Evolutionary conservation across 1,140 invertebrate species (phyloP).

Genomic region (Caerostris extrusa): DNA sequence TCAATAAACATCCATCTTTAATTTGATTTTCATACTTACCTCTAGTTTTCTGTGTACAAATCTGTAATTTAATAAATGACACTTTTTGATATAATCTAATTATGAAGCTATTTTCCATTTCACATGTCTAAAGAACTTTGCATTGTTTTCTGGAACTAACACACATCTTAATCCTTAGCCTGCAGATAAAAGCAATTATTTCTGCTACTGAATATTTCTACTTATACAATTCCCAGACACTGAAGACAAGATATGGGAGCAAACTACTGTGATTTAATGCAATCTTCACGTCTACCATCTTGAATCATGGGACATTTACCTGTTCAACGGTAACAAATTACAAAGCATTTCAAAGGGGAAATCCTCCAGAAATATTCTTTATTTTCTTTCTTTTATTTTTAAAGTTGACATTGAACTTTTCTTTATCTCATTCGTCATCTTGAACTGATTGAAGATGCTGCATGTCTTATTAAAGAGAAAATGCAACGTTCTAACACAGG

Average conservation of each 20-base stretch:
- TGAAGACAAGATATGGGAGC: neutral
- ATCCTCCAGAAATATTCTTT: neutral
- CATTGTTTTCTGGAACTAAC: neutral
- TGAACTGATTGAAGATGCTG: neutral
- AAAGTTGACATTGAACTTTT: constrained; percentile 9
- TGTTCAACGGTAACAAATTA: constrained; percentile 26
- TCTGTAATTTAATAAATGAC: too few species aligned
- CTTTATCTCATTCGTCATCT: neutral
- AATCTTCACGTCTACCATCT: constrained; percentile 2
- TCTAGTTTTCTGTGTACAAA: too few species aligned
- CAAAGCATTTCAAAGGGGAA: neutral
- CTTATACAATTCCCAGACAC: neutral
- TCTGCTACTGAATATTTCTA: neutral
- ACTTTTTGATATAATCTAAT: too few species aligned
- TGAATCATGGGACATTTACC: neutral
- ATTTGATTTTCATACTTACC: too few species aligned
- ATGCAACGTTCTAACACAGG: neutral
- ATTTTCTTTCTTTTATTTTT: neutral
- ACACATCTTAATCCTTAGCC: neutral
- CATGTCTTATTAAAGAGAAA: neutral
- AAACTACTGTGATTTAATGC: neutral
- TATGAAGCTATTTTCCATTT: neutral
- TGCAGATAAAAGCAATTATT: neutral
- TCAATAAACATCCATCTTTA: too few species aligned
- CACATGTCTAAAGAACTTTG: neutral